phyloP scores from a whole-genome alignment of 2,797 vertebrate species.

The Platalea minor region DNA sequence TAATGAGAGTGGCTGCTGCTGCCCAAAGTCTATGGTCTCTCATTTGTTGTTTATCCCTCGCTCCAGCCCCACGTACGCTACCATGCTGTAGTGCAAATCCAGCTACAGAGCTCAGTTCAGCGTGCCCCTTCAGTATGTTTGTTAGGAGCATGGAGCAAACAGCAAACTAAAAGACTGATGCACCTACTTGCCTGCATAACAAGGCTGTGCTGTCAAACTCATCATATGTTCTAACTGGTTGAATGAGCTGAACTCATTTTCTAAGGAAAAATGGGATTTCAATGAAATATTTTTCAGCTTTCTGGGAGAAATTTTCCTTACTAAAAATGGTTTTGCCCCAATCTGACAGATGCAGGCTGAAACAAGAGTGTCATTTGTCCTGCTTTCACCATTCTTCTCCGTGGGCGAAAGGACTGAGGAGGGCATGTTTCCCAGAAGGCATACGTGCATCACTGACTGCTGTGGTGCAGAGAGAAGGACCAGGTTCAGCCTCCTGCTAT shows the following conservation, averaged over 20 bases:
- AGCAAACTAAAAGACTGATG: background rate
- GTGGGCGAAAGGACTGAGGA: background rate
- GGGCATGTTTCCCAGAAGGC: background rate
- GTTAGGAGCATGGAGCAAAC: background rate
- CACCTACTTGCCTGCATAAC: background rate
- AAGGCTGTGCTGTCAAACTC: background rate
- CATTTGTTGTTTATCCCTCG: background rate
- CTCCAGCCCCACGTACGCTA: background rate
- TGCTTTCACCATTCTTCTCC: background rate
- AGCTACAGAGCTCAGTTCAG: background rate
- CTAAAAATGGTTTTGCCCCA: background rate
- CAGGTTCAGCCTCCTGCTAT: background rate
- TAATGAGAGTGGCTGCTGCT: rapidly evolving
- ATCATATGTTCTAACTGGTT: background rate
- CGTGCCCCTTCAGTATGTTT: background rate
- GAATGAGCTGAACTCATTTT: background rate
- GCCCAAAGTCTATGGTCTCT: background rate
- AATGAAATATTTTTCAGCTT: background rate
- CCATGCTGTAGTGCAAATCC: background rate
- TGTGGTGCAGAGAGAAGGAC: background rate
- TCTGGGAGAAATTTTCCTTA: background rate
- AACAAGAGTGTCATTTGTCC: background rate
- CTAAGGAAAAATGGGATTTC: background rate
- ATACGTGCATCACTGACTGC: background rate
- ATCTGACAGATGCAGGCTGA: background rate